phyloP scores from a whole-genome alignment of 92 coral and sea anemone genomes.

The Zoanthus gigantus region DNA sequence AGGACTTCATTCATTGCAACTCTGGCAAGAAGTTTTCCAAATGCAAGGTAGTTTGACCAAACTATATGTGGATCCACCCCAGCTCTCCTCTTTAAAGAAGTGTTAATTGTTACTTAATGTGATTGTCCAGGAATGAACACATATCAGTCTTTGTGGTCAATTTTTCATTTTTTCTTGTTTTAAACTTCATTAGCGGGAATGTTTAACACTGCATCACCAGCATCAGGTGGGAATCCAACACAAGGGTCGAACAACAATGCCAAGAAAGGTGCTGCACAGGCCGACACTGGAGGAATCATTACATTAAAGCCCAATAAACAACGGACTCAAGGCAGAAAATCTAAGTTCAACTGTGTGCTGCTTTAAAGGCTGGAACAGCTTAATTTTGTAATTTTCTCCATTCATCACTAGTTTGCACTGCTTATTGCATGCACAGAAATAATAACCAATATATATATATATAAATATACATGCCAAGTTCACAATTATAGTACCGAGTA shows the following conservation, averaged over 20 bases:
- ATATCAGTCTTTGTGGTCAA: not conserved
- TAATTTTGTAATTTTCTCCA: not conserved
- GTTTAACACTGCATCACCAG: slow-evolving; percentile 84
- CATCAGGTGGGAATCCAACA: slow-evolving; percentile 39
- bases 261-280: slow-evolving; percentile 56
- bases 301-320: slow-evolving; percentile 97
- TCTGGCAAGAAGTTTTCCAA: no score
- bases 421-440: not conserved
- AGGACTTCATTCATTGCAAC: no score
- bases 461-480: no score
- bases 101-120: no score
- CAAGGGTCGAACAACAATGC: slow-evolving; percentile 81
- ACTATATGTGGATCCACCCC: no score
- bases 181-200: slow-evolving; percentile 73
- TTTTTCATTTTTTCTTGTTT: not conserved
- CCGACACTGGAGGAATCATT: slow-evolving; percentile 90
- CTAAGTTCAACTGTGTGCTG: slow-evolving; percentile 74
- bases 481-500: no score
- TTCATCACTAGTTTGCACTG: not conserved
- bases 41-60: no score
- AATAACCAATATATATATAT: no score
- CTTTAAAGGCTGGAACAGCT: slow-evolving; percentile 37
- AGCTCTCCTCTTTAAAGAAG: no score
- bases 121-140: not conserved
- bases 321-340: slow-evolving; percentile 94